phyloP scores from a whole-genome alignment of 2,888 invertebrate genomes.

The Azorinus chamasolen region DNA sequence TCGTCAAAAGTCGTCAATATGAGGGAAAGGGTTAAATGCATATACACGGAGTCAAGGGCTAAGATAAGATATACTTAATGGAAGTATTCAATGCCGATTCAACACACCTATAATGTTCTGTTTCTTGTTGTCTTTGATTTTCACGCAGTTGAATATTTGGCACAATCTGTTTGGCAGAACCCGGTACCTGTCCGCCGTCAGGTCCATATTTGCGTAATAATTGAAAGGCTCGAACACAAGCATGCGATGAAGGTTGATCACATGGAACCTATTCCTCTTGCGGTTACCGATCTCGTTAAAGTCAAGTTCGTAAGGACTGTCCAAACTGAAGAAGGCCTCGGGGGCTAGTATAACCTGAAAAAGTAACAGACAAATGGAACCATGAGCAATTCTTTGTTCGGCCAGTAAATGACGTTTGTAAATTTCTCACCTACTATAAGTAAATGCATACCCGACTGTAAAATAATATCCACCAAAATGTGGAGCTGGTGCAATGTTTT shows the following conservation, averaged over 20 bases:
- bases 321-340: slow-evolving; percentile 35
- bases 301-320: slow-evolving; percentile 39
- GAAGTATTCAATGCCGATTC: no score
- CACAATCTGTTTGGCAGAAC: slow-evolving; percentile 38
- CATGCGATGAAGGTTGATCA: slow-evolving; percentile 40
- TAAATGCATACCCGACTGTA: no score
- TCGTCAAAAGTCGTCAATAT: no score
- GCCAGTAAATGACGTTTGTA: no score
- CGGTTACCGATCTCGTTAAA: slow-evolving; percentile 39
- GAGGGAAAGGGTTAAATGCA: no score
- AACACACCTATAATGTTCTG: slow-evolving; percentile 50
- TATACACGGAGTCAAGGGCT: no score
- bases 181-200: slow-evolving; percentile 16
- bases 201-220: slow-evolving; percentile 44
- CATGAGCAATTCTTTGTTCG: no score
- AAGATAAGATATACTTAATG: no score
- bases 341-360: slow-evolving; percentile 42
- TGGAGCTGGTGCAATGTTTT: no score
- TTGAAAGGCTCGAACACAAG: slow-evolving; percentile 43
- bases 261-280: slow-evolving; percentile 20
- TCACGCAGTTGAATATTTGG: slow-evolving; percentile 11
- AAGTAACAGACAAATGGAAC: no score
- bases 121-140: background rate
- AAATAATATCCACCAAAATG: no score
- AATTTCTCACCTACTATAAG: no score